Base-by-base conservation (phyloP, 2,797 vertebrate species). In the Enteromius mattozi region DNA sequence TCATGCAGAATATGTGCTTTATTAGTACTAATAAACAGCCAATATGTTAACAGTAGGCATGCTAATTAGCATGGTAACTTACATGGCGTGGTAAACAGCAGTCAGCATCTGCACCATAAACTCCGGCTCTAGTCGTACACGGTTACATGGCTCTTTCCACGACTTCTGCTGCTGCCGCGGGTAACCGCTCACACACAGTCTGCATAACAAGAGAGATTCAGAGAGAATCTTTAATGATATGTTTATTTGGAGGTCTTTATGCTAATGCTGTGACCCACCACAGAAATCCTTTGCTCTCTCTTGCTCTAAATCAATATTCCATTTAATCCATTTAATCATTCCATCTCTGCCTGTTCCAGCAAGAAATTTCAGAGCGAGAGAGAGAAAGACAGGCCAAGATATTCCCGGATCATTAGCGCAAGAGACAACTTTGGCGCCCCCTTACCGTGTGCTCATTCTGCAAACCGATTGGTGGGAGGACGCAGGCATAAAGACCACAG, bases 71-170 rank as follows among this genome's bases (percentile, higher is more conserved):
- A 51, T 51, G 47, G 47, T 6, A 51, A 94, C 98, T 90, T 96
- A 99, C 98, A 99, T 97, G 90, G 98, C 96, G 0, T 99, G 97
- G 93, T 99, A 99, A 90, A 99, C 96, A 1, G 97, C 97, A 35
- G 97, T 97, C 88, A 99, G 94, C 94, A 99, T 96, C 89, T 99
- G 98, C 91, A 99, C 98, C 98, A 99, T 99, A 91, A 99, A 99
- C 91, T 97, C 97, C 0, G 97, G 96, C 91, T 98, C 97, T 90
- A 99, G 91, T 71, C 98, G 94, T 86, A 99, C 96, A 3, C 98
- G 96, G 87, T 97, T 96, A 91, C 95, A 97, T 0, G 96, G 93
- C 49, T 99, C 98, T 88, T 96, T 97, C 98, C 98, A 99, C 40
- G 93, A 91, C 89, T 99, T 99, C 92, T 98, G 96, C 80, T 97